Conservation (phyloP, 2,797 vertebrate genomes). For the Sebastes cheni region DNA sequence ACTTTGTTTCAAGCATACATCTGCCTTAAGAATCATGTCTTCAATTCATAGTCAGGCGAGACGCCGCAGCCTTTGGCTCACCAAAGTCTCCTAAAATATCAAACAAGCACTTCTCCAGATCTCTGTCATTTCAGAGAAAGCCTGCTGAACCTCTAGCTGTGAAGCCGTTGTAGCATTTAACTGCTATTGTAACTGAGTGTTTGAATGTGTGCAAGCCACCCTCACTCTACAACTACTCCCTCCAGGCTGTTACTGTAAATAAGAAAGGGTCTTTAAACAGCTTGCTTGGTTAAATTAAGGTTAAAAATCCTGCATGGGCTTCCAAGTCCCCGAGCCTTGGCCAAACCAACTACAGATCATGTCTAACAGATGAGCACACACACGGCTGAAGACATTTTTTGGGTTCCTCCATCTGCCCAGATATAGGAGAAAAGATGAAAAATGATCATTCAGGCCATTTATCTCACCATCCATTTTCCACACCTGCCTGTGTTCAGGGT, state of each 20-base stretch:
- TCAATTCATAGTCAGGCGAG: neutral
- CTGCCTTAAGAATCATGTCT: neutral
- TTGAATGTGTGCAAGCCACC: neutral
- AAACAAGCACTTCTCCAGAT: neutral
- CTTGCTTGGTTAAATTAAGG: conserved; percentile 21
- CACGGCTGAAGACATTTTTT: neutral
- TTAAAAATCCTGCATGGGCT: neutral
- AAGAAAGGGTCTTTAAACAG: conserved; percentile 14
- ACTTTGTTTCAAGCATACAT: neutral
- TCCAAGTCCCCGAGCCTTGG: neutral
- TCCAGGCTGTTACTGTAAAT: conserved; percentile 15
- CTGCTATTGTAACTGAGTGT: neutral
- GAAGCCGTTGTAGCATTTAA: conserved; percentile 10
- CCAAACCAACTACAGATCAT: neutral
- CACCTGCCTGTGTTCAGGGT: neutral
- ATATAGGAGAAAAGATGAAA: neutral
- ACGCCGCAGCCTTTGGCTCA: neutral
- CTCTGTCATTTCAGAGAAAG: neutral
- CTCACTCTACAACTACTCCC: neutral
- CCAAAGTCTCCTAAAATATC: neutral
- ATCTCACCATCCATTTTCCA: neutral
- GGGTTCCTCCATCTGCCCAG: neutral
- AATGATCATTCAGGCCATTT: neutral
- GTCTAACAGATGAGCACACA: neutral
- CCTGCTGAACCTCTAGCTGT: neutral